These are phyloP conservation scores for Albula goreensis DNA, from an alignment of 2,113 vertebrate species.

Conservation along the genomic window DNA sequence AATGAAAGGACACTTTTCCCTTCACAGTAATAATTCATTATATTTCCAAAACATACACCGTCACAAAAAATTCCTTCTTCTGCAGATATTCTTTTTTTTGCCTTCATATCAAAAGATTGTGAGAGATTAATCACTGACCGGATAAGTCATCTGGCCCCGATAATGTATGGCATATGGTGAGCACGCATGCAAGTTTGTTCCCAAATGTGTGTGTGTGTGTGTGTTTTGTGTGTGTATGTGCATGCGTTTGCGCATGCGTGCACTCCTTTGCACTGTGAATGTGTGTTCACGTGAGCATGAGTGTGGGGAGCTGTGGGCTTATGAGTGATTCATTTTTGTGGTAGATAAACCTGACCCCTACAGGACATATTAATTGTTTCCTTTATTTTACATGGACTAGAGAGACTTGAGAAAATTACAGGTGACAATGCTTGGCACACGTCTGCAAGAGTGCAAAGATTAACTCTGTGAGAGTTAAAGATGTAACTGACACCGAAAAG, in stretches of 20 bases:
- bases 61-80: background rate
- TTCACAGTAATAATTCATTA: background rate
- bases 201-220: conserved; percentile 5
- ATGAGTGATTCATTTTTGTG: conserved; percentile 19
- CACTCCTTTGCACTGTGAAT: conserved; percentile 22
- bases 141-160: conserved; percentile 5
- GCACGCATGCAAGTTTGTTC: background rate
- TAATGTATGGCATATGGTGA: conserved; percentile 7
- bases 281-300: conserved; percentile 30
- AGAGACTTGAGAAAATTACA: background rate
- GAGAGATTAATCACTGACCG: background rate
- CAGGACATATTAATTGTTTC: conserved; percentile 18
- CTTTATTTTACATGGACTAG: background rate
- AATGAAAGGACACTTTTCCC: background rate
- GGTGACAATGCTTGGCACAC: background rate
- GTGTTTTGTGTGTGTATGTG: conserved; percentile 23
- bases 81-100: background rate
- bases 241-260: conserved; percentile 39
- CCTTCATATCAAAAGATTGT: background rate
- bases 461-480: background rate
- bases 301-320: conserved; percentile 18
- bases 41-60: background rate
- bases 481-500: background rate
- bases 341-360: conserved; percentile 33
- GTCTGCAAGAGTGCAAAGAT: background rate